These are phyloP conservation scores for Peromyscus californicus DNA, from an alignment of 2,113 vertebrate species.

Conservation along the genomic window DNA sequence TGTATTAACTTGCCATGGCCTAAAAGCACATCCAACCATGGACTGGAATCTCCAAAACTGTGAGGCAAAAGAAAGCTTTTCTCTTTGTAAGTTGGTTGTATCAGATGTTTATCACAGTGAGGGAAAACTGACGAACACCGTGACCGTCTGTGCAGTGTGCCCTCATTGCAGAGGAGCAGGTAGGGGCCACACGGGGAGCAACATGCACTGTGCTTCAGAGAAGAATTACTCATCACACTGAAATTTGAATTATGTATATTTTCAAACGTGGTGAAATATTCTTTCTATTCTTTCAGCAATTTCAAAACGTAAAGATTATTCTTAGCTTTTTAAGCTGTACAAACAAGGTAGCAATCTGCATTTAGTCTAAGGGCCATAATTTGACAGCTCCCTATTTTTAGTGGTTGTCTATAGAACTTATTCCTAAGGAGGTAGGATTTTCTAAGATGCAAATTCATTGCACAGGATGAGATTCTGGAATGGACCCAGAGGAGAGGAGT, in stretches of 20 bases:
- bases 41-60: background rate
- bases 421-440: constrained; percentile 40
- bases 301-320: constrained; percentile 47
- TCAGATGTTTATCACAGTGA: background rate
- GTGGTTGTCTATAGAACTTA: constrained; percentile 18
- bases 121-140: background rate
- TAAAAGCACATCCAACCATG: background rate
- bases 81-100: background rate
- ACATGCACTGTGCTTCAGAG: background rate
- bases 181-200: too few relatives aligned
- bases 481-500: background rate
- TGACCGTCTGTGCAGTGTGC: background rate
- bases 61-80: background rate
- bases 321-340: background rate
- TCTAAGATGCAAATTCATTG: constrained; percentile 9
- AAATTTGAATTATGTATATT: background rate
- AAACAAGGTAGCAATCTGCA: background rate
- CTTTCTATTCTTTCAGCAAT: constrained; percentile 5
- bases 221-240: background rate
- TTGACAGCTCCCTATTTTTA: constrained; percentile 28
- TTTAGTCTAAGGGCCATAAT: background rate
- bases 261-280: background rate
- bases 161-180: background rate
- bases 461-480: background rate
- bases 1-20: background rate